Evolutionary conservation across 1,140 invertebrate species (phyloP), one percentile per base, ranked within the genome.

Genomic region (Drosophila lowei): DNA sequence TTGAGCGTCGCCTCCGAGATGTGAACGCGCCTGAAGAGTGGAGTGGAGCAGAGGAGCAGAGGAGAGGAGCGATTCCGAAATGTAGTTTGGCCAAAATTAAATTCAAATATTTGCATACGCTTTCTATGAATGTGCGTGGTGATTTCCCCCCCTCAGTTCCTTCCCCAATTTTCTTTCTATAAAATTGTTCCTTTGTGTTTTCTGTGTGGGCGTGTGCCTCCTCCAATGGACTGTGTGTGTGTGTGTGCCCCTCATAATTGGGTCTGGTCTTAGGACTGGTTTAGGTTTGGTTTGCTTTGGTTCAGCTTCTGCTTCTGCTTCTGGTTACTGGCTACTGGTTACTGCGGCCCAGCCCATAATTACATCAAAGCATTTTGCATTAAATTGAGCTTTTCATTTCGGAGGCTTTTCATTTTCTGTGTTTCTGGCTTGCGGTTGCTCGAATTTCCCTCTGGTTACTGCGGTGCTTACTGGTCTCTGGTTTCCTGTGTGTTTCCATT

Each of bases 1-100:
- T 96, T 94, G 15, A 96, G 92, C 0, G 97, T 98, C 1, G 96
- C 94, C 72, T 95, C 94, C 0, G 97, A 98, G 84, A 98, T 98
- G 88, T 98, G 97, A 34, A 98, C 97, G 47, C 97, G 94, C 9
- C 97, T 98, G 85, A 91, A 38, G 34, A 38, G 91, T 9, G 4
- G 15, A 8, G 25, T 6, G 23, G n/a, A 9, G 23, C 23, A 23
- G 11, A 25, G 16, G 28, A 18, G 18, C 0, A 8, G 21, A 6
- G 8, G 15, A 21, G 43, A 16, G 38, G 34, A 8, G 30, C 48
- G 63, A 11, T 34, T 68, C 67, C 15, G 57, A 77, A 58, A 56
- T 54, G 64, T 74, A 86, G 81, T 85, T 38, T 77, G 81, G 65
- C 54, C 63, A 83, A 88, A 88, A 88, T 88, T 79, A 88, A 88